Evolutionary conservation across 1,140 invertebrate species (phyloP).

Genomic region (Drosophila saltans): DNA sequence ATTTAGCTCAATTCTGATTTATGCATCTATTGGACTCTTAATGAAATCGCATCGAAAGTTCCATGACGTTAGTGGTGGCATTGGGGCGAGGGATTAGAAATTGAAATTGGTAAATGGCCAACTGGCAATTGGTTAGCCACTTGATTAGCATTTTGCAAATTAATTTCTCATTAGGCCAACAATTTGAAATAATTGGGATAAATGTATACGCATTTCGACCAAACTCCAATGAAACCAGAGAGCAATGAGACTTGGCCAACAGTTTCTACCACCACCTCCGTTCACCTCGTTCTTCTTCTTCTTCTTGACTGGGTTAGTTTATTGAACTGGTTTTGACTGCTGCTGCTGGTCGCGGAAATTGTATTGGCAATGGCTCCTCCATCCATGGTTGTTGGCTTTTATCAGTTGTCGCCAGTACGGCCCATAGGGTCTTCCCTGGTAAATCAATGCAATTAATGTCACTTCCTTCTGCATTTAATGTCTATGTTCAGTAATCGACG

Average conservation of each 20-base stretch:
- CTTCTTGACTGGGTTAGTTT: constrained; percentile 36
- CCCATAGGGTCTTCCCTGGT: constrained; percentile 48
- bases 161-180: constrained; percentile 72
- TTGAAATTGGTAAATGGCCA: constrained; percentile 42
- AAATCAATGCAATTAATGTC: constrained; percentile 80
- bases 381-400: constrained; percentile 37
- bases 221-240: background rate
- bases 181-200: constrained; percentile 69
- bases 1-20: constrained; percentile 23
- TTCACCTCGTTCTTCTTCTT: background rate
- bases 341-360: constrained; percentile 5
- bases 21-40: constrained; percentile 35
- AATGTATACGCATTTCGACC: constrained; percentile 51
- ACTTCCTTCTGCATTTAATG: constrained; percentile 77
- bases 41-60: constrained; percentile 53
- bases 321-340: constrained; percentile 6
- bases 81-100: constrained; percentile 22
- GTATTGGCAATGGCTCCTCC: constrained; percentile 4
- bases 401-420: constrained; percentile 43
- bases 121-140: constrained; percentile 26
- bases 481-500: constrained; percentile 75
- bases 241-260: background rate
- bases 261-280: background rate
- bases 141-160: constrained; percentile 72
- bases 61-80: background rate